phyloP scores from a whole-genome alignment of 2,113 vertebrate species.

The Diphyllodes magnificus region DNA sequence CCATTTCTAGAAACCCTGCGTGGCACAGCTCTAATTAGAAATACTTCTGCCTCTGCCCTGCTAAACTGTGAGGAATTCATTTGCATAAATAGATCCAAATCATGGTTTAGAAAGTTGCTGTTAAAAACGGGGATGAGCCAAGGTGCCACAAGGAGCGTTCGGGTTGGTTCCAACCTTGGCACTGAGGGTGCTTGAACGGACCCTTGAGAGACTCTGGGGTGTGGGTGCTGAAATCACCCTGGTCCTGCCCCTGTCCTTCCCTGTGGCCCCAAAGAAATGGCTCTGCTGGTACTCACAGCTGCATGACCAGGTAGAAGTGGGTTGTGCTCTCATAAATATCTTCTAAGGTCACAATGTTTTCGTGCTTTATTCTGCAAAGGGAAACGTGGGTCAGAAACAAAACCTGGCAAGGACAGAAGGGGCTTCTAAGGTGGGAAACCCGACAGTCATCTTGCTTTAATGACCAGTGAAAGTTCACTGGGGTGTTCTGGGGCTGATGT shows the following conservation, averaged over 20 bases:
- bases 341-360: conserved; percentile 90
- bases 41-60: conserved; percentile 10
- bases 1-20: neutral
- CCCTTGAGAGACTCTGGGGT: neutral
- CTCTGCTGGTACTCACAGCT: conserved; percentile 82
- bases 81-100: neutral
- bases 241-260: neutral
- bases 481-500: neutral
- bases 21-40: conserved; percentile 38
- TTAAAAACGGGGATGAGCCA: neutral
- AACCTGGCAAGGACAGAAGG: neutral
- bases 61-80: conserved; percentile 9
- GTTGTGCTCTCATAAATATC: conserved; percentile 92
- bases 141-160: fast-evolving
- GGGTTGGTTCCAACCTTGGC: fast-evolving
- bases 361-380: conserved; percentile 87
- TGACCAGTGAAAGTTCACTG: neutral
- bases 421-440: neutral
- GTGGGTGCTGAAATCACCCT: neutral
- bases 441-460: neutral
- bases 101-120: neutral
- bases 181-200: fast-evolving
- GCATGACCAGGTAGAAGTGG: conserved; percentile 96
- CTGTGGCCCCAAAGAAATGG: fast-evolving
- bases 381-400: neutral